These are phyloP conservation scores for Barbus barbus DNA, from an alignment of 2,113 vertebrate genomes.

Conservation along the genomic window DNA sequence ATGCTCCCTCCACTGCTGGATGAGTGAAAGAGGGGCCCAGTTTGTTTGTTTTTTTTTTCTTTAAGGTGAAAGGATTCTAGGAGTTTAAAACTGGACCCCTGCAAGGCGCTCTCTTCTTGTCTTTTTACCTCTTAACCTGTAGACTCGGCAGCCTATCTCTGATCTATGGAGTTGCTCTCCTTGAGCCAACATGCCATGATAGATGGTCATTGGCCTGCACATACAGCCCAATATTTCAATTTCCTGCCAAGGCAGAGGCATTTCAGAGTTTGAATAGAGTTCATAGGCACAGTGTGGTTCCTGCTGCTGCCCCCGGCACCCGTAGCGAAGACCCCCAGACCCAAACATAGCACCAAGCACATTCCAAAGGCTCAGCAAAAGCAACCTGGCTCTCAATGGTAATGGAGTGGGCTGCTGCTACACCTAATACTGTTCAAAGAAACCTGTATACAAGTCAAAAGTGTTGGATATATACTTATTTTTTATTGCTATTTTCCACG, in stretches of 20 bases:
- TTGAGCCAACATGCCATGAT: constrained; percentile 74
- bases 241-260: constrained; percentile 87
- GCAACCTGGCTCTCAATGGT: constrained; percentile 24
- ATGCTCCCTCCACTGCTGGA: not conserved
- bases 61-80: constrained; percentile 40
- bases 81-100: constrained; percentile 55
- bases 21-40: constrained; percentile 5
- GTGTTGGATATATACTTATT: not conserved
- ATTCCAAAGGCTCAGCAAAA: constrained; percentile 79
- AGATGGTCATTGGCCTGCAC: constrained; percentile 85
- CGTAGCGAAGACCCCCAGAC: constrained; percentile 79
- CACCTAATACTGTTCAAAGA: constrained; percentile 35
- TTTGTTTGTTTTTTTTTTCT: constrained; percentile 4
- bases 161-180: constrained; percentile 64
- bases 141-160: constrained; percentile 64
- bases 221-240: constrained; percentile 93
- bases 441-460: not conserved
- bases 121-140: constrained; percentile 70
- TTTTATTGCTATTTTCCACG: not conserved
- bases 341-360: constrained; percentile 81
- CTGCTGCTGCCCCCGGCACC: constrained; percentile 71
- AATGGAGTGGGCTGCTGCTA: constrained; percentile 47
- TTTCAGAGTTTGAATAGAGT: constrained; percentile 89
- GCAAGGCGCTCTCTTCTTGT: constrained; percentile 53
- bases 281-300: constrained; percentile 91